Percentiles rank a stretch among this genome's conserved stretches.
These are phyloP conservation scores for Pogoniulus pusillus DNA, from an alignment of 2,797 vertebrate species.

Conservation along the genomic window DNA sequence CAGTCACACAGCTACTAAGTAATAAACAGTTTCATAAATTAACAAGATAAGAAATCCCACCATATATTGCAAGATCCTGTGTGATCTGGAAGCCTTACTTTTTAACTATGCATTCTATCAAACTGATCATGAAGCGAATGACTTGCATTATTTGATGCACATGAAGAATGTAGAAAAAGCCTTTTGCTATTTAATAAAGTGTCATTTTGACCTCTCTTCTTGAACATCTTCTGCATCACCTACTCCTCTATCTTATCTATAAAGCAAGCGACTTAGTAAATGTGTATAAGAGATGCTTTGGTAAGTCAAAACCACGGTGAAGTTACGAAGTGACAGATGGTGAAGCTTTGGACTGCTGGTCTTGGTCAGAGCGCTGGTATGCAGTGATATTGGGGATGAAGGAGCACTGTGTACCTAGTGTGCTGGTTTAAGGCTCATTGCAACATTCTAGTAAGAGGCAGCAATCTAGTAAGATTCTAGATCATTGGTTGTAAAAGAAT, in stretches of 20 bases:
- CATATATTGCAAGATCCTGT: background rate
- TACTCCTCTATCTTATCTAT: accelerated
- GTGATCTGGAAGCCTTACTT: background rate
- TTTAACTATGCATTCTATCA: background rate
- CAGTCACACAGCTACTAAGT: background rate
- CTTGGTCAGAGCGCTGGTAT: background rate
- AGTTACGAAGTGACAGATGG: accelerated
- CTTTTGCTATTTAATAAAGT: background rate
- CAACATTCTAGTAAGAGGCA: too few species aligned
- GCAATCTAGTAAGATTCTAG: too few species aligned
- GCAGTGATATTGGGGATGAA: background rate
- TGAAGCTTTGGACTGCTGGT: background rate
- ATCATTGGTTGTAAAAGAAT: too few species aligned
- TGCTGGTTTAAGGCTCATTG: too few species aligned
- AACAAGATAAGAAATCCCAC: background rate
- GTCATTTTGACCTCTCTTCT: background rate
- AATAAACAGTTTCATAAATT: background rate
- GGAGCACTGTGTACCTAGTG: background rate
- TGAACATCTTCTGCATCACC: background rate
- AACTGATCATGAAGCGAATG: background rate
- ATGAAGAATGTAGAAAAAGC: background rate
- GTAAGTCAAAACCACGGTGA: background rate
- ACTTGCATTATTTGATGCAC: accelerated
- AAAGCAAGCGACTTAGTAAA: background rate
- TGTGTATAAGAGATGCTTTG: background rate